Conservation (phyloP, 2,888 invertebrate genomes). For the Odontocerum albicorne region DNA sequence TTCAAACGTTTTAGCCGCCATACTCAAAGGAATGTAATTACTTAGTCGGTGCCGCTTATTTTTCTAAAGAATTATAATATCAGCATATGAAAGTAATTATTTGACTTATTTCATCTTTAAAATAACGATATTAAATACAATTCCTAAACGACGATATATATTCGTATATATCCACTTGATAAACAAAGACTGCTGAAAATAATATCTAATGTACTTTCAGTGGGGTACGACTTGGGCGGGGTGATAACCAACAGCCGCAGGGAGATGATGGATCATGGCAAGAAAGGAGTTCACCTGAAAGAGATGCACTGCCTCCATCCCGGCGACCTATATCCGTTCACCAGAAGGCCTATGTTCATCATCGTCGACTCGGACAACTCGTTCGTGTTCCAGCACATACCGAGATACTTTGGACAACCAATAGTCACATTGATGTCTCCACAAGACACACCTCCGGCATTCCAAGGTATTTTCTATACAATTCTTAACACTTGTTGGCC, state of each 20-base stretch:
- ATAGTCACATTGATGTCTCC: conserved; percentile 93
- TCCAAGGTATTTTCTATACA: conserved; percentile 81
- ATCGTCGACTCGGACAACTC: conserved; percentile 96
- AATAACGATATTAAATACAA: too few relatives aligned
- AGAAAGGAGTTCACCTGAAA: conserved; percentile 52
- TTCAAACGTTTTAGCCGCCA: too few relatives aligned
- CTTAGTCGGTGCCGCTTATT: too few relatives aligned
- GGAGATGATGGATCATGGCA: conserved; percentile 64
- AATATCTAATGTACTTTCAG: conserved; percentile 46
- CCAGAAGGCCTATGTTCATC: conserved; percentile 88
- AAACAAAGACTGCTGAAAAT: too few relatives aligned
- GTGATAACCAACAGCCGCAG: conserved; percentile 85
- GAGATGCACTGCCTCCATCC: conserved; percentile 85
- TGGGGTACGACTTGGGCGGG: conserved; percentile 90
- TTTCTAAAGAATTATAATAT: too few relatives aligned
- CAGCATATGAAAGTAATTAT: too few relatives aligned
- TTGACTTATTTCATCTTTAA: too few relatives aligned
- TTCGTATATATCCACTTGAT: too few relatives aligned
- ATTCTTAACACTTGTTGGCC: too few relatives aligned
- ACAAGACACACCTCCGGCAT: conserved; percentile 81
- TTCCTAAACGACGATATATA: too few relatives aligned
- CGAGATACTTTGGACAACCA: conserved; percentile 89
- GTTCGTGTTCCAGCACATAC: conserved; percentile 88
- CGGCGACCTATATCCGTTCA: conserved; percentile 91
- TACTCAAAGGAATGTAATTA: too few relatives aligned